phyloP scores from a whole-genome alignment of 1,140 invertebrate species.

The Tetragnatha versicolor region DNA sequence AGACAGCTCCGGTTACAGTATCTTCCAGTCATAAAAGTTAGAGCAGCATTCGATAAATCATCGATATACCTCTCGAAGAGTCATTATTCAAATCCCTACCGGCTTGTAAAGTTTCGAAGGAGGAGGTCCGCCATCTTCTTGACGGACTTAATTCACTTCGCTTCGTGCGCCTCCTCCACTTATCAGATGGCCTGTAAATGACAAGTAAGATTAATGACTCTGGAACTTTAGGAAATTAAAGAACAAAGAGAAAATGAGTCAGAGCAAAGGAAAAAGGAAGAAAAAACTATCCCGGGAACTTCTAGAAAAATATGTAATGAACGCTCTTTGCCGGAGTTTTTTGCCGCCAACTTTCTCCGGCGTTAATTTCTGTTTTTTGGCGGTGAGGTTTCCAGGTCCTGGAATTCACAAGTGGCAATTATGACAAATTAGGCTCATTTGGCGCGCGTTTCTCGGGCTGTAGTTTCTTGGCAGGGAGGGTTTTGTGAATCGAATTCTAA shows the following conservation, averaged over 20 bases:
- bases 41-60: no score
- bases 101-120: no score
- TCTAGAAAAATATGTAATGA: slow-evolving; percentile 49
- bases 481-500: no score
- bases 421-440: slow-evolving; percentile 40
- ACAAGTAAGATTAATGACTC: slow-evolving; percentile 44
- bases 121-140: no score
- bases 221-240: slow-evolving; percentile 45
- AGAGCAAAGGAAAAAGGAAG: slow-evolving; percentile 1
- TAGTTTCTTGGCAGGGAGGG: no score
- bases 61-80: no score
- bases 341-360: slow-evolving; percentile 7
- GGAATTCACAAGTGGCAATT: slow-evolving; percentile 17
- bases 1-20: no score
- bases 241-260: slow-evolving; percentile 48
- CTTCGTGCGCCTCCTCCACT: background rate
- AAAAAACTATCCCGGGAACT: background rate
- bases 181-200: slow-evolving; percentile 39
- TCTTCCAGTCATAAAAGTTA: no score
- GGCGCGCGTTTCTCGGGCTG: no score
- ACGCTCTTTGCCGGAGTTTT: slow-evolving; percentile 28
- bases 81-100: no score
- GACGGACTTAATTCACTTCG: no score
- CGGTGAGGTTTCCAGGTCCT: background rate
- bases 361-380: slow-evolving; percentile 28